A percentile compares a stretch with the other conserved stretches of the same genome.
phyloP scores from a whole-genome alignment of 2,113 vertebrate species.

The Physeter macrocephalus region DNA sequence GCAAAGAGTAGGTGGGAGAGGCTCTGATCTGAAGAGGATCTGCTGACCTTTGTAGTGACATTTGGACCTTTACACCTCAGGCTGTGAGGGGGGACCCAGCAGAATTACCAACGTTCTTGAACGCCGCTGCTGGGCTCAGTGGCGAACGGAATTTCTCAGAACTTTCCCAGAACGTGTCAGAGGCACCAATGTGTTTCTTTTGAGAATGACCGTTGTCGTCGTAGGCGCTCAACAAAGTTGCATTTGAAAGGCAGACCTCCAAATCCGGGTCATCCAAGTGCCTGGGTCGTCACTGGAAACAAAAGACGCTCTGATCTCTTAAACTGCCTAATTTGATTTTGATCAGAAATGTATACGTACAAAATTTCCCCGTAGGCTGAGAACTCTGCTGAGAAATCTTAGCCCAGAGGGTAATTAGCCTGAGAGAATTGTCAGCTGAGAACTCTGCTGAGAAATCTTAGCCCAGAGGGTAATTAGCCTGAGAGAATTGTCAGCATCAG shows the following conservation, averaged over 20 bases:
- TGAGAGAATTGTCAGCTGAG: slow-evolving; percentile 5
- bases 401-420: slow-evolving; percentile 4
- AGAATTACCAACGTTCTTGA: fast-evolving
- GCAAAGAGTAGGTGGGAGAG: not conserved
- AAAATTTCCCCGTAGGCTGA: not conserved
- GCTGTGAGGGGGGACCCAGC: not conserved
- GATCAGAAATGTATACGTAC: not conserved
- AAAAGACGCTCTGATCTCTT: not conserved
- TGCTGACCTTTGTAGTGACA: fast-evolving
- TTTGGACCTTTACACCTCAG: fast-evolving
- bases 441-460: slow-evolving; percentile 10
- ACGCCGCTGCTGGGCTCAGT: fast-evolving
- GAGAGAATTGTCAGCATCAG: slow-evolving; percentile 1
- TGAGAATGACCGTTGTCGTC: fast-evolving
- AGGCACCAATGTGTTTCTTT: fast-evolving
- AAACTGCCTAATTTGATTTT: not conserved
- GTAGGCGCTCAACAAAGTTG: not conserved
- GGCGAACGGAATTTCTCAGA: not conserved
- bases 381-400: slow-evolving; percentile 5
- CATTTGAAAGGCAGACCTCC: not conserved
- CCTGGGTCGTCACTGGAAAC: not conserved
- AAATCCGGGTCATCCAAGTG: too few relatives aligned
- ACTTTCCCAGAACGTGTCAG: not conserved
- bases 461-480: not conserved
- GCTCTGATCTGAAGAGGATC: not conserved